These are phyloP conservation scores for Calephelis perditalis DNA, from an alignment of 2,888 invertebrate genomes.

Conservation along the genomic window DNA sequence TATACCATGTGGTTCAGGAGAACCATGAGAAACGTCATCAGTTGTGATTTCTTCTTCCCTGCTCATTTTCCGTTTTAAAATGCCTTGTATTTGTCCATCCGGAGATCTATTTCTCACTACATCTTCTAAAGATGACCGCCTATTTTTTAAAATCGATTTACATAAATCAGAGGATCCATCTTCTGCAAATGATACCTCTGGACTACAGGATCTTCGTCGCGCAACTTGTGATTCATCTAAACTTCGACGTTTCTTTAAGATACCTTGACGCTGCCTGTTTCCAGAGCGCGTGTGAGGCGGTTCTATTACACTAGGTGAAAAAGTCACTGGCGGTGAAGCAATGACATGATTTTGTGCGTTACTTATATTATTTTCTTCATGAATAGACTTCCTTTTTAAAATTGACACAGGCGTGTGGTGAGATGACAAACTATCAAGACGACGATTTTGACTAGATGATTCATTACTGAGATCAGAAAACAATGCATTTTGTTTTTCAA, in stretches of 20 bases:
- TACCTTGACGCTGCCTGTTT: conserved; percentile 83
- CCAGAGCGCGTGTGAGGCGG: conserved; percentile 75
- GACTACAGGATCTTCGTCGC: conserved; percentile 82
- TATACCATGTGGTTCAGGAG: conserved; percentile 87
- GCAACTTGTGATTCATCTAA: conserved; percentile 87
- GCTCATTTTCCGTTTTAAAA: conserved; percentile 83
- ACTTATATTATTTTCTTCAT: conserved; percentile 71
- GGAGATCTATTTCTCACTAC: conserved; percentile 81
- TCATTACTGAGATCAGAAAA: conserved; percentile 76
- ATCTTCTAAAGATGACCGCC: conserved; percentile 85
- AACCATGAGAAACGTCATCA: conserved; percentile 79
- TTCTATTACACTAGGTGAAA: conserved; percentile 86
- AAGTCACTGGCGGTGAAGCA: conserved; percentile 86
- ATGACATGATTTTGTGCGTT: conserved; percentile 72
- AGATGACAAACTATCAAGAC: conserved; percentile 57
- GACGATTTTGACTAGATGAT: conserved; percentile 73
- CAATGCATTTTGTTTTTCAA: conserved; percentile 76
- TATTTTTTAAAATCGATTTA: conserved; percentile 82
- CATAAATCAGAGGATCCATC: conserved; percentile 77
- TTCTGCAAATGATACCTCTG: conserved; percentile 81
- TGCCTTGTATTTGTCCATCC: conserved; percentile 81
- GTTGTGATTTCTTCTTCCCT: conserved; percentile 81
- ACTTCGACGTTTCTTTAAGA: conserved; percentile 89
- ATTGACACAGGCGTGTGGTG: conserved; percentile 80
- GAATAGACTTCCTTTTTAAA: conserved; percentile 81